Evolutionary conservation across 2,888 invertebrate species (phyloP).

Genomic region (Ditula angustiorana): DNA sequence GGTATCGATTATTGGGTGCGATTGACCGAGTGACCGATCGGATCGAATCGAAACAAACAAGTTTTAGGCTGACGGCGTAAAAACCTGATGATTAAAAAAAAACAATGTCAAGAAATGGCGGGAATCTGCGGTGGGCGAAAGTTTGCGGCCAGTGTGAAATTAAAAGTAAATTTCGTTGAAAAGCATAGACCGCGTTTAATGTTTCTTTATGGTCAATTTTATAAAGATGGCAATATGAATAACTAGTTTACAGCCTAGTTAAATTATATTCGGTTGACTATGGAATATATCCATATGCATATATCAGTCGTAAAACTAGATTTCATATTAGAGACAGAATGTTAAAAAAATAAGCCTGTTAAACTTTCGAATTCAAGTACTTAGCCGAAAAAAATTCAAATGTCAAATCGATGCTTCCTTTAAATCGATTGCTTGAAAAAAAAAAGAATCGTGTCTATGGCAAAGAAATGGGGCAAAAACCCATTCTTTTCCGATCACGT

Average conservation of each 20-base stretch:
- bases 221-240: background rate
- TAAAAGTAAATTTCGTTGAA: constrained; percentile 1
- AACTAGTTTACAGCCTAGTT: background rate
- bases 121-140: constrained; percentile 14
- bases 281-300: too few species aligned
- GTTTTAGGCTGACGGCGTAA: constrained; percentile 39
- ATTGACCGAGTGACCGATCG: constrained; percentile 49
- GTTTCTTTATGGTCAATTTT: background rate
- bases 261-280: background rate
- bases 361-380: too few species aligned
- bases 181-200: background rate
- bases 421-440: background rate
- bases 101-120: constrained; percentile 31
- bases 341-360: too few species aligned
- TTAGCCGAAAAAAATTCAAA: background rate
- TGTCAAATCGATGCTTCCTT: background rate
- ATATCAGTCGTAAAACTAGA: too few species aligned
- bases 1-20: constrained; percentile 49
- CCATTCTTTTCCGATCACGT: background rate
- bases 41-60: constrained; percentile 47
- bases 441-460: constrained; percentile 7
- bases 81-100: constrained; percentile 49
- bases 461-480: background rate
- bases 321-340: too few species aligned
- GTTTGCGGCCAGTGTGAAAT: constrained; percentile 17